Evolutionary conservation across 2,797 vertebrate species (phyloP).

Genomic region (Mormyrops boulengeri): DNA sequence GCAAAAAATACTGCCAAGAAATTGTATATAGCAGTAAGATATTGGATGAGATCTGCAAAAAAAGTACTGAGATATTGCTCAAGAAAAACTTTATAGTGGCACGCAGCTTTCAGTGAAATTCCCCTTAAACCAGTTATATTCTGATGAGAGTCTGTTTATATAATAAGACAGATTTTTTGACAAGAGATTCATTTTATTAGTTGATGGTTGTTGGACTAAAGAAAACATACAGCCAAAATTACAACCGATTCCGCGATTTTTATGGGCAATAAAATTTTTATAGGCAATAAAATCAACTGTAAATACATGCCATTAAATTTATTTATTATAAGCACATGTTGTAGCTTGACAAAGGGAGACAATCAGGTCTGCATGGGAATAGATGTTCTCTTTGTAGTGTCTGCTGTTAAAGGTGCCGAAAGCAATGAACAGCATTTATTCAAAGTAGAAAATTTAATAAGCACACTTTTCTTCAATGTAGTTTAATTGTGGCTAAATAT

Average conservation of each 20-base stretch:
- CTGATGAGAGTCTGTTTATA: not conserved
- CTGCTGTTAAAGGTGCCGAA: not conserved
- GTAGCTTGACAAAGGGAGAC: not conserved
- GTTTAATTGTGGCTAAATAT: conserved; percentile 6
- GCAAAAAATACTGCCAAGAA: not conserved
- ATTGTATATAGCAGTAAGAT: not conserved
- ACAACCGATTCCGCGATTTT: not conserved
- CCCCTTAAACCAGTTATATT: not conserved
- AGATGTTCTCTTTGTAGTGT: not conserved
- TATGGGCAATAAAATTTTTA: not conserved
- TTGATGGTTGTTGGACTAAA: not conserved
- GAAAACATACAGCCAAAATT: not conserved
- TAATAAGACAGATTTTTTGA: not conserved
- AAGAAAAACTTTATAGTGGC: not conserved
- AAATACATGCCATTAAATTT: not conserved
- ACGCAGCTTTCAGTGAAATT: not conserved
- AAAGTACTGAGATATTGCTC: not conserved
- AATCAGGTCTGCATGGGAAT: not conserved
- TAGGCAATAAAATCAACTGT: not conserved
- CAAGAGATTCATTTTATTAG: not conserved
- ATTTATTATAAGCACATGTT: not conserved
- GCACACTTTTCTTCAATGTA: not conserved
- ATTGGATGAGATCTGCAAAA: not conserved
- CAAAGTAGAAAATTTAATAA: not conserved
- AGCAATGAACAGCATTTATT: not conserved